These are phyloP conservation scores for Clarias macrocephalus DNA, from an alignment of 2,113 vertebrate species.

Conservation along the genomic window DNA sequence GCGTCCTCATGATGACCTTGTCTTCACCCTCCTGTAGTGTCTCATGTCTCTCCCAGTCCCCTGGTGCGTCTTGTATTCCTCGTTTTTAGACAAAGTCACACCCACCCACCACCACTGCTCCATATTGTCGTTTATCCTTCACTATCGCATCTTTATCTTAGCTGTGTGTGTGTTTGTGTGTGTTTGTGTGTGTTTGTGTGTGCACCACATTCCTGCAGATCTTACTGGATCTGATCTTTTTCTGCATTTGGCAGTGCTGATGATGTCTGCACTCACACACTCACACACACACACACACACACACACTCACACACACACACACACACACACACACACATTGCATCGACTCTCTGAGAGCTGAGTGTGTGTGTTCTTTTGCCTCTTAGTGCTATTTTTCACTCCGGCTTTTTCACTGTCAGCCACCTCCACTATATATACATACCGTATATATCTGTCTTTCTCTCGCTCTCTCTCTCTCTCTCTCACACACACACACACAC, in stretches of 20 bases:
- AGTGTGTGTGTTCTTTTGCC: neutral
- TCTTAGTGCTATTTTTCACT: neutral
- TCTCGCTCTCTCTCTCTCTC: neutral
- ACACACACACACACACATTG: neutral
- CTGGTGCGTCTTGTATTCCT: neutral
- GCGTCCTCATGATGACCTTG: neutral
- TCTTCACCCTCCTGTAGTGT: neutral
- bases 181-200: neutral
- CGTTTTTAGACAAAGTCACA: neutral
- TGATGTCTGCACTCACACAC: neutral
- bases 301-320: neutral
- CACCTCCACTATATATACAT: neutral
- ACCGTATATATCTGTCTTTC: neutral
- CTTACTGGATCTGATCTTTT: neutral
- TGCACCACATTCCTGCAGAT: neutral
- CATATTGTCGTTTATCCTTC: neutral
- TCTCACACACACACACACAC: conserved; percentile 2
- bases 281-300: neutral
- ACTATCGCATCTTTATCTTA: neutral
- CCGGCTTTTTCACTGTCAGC: neutral
- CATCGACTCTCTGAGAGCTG: neutral
- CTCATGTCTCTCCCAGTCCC: neutral
- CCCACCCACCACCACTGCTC: neutral
- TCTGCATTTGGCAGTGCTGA: neutral
- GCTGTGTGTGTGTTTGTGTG: neutral